Percentiles rank a stretch among this genome's conserved stretches.
These are phyloP conservation scores for Drosophila ezoana DNA, from an alignment of 2,888 invertebrate genomes.

Conservation along the genomic window DNA sequence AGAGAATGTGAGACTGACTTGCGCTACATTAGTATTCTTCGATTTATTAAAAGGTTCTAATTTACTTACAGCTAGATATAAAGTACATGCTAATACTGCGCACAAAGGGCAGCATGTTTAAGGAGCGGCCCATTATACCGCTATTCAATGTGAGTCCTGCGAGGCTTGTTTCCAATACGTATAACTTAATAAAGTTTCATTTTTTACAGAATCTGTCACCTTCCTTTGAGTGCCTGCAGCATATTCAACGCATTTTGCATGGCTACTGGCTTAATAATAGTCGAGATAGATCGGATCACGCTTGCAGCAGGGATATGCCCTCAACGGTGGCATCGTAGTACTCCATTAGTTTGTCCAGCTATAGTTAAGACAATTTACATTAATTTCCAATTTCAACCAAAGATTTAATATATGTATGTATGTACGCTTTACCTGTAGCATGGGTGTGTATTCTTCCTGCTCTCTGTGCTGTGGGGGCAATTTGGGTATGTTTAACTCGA, in stretches of 20 bases:
- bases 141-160: slow-evolving; percentile 81
- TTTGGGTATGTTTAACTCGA: slow-evolving; percentile 70
- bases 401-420: slow-evolving; percentile 20
- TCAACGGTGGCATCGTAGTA: slow-evolving; percentile 46
- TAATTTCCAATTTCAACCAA: slow-evolving; percentile 10
- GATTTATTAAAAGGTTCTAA: slow-evolving; percentile 6
- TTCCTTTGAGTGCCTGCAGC: slow-evolving; percentile 83
- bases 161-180: background rate
- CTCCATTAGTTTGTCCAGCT: slow-evolving; percentile 60
- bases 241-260: slow-evolving; percentile 78
- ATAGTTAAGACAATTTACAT: slow-evolving; percentile 12
- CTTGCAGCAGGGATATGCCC: slow-evolving; percentile 30
- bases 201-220: slow-evolving; percentile 81
- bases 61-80: slow-evolving; percentile 82
- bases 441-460: slow-evolving; percentile 28
- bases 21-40: background rate
- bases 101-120: slow-evolving; percentile 81
- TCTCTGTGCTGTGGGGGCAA: slow-evolving; percentile 33
- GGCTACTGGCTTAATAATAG: slow-evolving; percentile 55
- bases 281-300: slow-evolving; percentile 8
- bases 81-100: slow-evolving; percentile 84
- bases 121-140: slow-evolving; percentile 82
- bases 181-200: no score
- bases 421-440: slow-evolving; percentile 46
- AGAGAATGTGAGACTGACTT: slow-evolving; percentile 80